These are phyloP conservation scores for Cochlearius cochlearius DNA, from an alignment of 2,113 vertebrate species.

Conservation along the genomic window DNA sequence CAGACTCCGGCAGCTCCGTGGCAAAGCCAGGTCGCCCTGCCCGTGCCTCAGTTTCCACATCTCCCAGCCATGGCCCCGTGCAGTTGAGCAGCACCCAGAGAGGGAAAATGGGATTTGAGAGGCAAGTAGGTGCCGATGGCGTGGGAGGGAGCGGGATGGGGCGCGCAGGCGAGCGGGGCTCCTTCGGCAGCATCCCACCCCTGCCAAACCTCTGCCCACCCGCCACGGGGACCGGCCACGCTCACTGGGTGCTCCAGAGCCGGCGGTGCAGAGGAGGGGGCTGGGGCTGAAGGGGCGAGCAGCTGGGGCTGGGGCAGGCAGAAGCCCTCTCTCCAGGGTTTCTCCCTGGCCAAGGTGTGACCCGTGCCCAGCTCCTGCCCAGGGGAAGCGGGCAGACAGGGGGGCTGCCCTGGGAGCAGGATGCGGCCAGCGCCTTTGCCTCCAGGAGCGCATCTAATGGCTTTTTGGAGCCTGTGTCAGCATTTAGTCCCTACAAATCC, in stretches of 20 bases:
- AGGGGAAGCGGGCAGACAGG: fast-evolving
- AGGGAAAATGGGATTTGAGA: not conserved
- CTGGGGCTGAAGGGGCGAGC: fast-evolving
- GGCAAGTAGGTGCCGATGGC: not conserved
- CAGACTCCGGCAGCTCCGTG: not conserved
- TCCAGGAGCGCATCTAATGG: not conserved
- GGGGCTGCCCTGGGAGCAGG: not conserved
- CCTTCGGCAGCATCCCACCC: not conserved
- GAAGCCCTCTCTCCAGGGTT: fast-evolving
- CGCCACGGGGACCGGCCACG: not conserved
- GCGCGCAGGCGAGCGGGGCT: fast-evolving
- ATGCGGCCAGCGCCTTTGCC: not conserved
- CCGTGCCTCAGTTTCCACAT: not conserved
- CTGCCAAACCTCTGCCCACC: not conserved
- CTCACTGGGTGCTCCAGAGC: not conserved
- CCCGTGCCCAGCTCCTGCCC: not conserved
- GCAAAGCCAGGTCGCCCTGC: fast-evolving
- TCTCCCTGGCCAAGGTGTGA: not conserved
- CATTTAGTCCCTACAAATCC: not conserved
- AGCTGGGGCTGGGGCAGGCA: not conserved
- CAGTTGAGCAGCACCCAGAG: not conserved
- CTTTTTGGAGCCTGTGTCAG: not conserved
- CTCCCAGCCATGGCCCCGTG: not conserved
- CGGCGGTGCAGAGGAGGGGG: not conserved
- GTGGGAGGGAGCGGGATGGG: not conserved